Conservation (phyloP, 2,888 invertebrate species). For the Acanthosepion pharaonis region DNA sequence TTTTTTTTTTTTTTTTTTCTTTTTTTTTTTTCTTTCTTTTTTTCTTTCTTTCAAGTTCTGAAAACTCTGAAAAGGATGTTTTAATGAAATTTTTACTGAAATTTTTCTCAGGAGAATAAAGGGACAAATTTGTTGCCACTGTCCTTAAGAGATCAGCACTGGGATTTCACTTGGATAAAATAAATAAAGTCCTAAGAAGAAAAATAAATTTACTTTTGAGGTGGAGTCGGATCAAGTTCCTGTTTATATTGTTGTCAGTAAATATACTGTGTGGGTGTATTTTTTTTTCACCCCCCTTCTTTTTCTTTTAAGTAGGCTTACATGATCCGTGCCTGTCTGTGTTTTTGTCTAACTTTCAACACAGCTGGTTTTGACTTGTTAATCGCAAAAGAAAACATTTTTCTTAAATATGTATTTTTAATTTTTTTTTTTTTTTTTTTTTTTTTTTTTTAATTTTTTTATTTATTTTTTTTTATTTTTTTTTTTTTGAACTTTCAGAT, state of each 20-base stretch:
- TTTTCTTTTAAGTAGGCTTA: neutral
- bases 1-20: too few species aligned
- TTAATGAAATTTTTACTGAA: neutral
- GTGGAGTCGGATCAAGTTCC: neutral
- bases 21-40: too few species aligned
- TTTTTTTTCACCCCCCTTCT: fast-evolving
- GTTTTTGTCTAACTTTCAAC: neutral
- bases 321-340: neutral
- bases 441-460: too few species aligned
- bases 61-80: neutral
- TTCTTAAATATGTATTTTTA: neutral
- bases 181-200: neutral
- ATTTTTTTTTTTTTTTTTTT: too few species aligned
- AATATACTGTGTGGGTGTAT: neutral
- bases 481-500: neutral
- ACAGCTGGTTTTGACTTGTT: conserved; percentile 39
- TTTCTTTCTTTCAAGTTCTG: neutral
- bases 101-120: neutral
- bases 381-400: neutral
- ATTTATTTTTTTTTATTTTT: too few species aligned
- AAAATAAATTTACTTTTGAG: neutral
- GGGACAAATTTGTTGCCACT: neutral
- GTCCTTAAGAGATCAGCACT: neutral
- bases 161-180: neutral
- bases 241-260: neutral